Evolutionary conservation across 2,113 vertebrate genomes (phyloP).

Genomic region (Empidonax traillii): DNA sequence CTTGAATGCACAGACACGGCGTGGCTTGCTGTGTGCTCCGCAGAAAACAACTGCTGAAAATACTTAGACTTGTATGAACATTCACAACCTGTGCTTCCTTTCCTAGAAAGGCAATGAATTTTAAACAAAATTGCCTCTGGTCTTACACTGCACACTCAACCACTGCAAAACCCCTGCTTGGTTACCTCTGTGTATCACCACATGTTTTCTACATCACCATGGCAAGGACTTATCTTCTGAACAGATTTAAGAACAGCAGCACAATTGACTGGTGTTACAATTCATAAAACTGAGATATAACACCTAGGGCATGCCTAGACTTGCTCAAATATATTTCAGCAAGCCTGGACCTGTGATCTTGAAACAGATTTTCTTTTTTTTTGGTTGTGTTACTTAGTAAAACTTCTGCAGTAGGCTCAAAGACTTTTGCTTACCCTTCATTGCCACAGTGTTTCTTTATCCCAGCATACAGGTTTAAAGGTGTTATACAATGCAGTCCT

Average conservation of each 20-base stretch:
- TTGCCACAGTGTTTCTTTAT: background rate
- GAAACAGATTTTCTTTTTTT: background rate
- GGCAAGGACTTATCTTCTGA: background rate
- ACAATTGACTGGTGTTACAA: background rate
- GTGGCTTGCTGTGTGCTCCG: fast-evolving
- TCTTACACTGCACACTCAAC: background rate
- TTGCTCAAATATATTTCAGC: background rate
- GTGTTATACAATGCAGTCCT: background rate
- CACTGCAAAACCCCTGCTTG: background rate
- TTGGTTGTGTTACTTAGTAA: background rate
- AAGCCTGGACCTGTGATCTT: background rate
- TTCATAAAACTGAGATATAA: background rate
- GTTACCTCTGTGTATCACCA: background rate
- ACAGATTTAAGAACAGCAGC: background rate
- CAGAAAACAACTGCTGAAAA: background rate
- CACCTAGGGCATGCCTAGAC: background rate
- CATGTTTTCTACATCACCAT: background rate
- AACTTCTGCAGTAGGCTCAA: background rate
- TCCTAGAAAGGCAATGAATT: background rate
- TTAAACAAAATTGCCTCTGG: background rate
- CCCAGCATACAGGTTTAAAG: background rate
- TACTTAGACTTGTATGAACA: background rate
- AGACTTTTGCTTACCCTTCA: background rate
- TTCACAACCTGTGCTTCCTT: background rate
- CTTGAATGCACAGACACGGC: background rate